These are phyloP conservation scores for Druon quercuslanigerum DNA, from an alignment of 1,140 invertebrate species.

Conservation along the genomic window DNA sequence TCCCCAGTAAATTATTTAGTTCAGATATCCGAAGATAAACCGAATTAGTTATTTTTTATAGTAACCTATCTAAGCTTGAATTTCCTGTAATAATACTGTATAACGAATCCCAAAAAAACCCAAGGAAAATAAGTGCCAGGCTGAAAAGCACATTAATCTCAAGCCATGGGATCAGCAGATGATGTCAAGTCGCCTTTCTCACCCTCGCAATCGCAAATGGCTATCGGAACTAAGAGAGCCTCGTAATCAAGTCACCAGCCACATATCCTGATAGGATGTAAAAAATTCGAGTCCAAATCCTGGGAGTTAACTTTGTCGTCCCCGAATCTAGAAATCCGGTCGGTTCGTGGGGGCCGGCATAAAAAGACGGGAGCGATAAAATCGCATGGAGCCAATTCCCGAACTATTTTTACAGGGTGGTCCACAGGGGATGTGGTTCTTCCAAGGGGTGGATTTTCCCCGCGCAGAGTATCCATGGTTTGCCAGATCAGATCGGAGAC, in stretches of 20 bases:
- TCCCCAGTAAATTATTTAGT: too few relatives aligned
- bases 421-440: conserved; percentile 43
- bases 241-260: neutral
- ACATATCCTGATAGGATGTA: neutral
- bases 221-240: neutral
- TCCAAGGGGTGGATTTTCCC: conserved; percentile 8
- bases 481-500: conserved; percentile 55
- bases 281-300: conserved; percentile 1
- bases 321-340: neutral
- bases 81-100: too few relatives aligned
- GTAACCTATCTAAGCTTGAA: too few relatives aligned
- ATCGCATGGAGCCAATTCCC: conserved; percentile 56
- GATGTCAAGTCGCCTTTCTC: neutral
- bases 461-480: conserved; percentile 41
- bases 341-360: neutral
- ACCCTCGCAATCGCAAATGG: conserved; percentile 4
- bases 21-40: too few relatives aligned
- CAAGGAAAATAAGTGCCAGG: neutral
- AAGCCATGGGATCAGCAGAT: neutral
- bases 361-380: conserved; percentile 52
- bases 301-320: neutral
- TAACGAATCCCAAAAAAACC: too few relatives aligned
- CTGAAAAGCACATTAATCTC: neutral
- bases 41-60: too few relatives aligned
- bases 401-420: conserved; percentile 54